Evolutionary conservation across 1,140 invertebrate genomes (phyloP).

Genomic region (Euura saliciscinereae): DNA sequence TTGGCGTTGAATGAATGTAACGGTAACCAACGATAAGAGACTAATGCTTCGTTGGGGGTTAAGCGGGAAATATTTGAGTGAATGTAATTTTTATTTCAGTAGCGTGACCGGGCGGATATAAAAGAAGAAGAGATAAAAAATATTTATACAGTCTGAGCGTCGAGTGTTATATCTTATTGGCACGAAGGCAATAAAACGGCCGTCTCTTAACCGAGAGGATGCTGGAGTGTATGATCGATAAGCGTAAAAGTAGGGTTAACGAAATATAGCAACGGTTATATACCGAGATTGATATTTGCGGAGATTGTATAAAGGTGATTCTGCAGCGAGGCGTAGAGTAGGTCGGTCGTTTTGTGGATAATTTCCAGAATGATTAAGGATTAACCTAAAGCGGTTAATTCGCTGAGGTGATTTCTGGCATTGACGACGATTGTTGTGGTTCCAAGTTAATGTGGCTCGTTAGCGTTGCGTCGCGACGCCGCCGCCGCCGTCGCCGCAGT

Average conservation of each 20-base stretch:
- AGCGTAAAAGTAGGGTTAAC: neutral
- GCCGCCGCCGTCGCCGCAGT: neutral
- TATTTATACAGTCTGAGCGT: slow-evolving; percentile 7
- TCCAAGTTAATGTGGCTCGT: neutral
- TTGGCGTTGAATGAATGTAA: neutral
- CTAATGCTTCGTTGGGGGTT: neutral
- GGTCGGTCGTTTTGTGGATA: neutral
- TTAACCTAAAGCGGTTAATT: neutral
- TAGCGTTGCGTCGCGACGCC: neutral
- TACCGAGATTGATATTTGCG: neutral
- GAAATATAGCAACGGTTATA: neutral
- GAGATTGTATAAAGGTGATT: too few species aligned
- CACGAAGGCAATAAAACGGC: neutral
- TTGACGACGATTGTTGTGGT: slow-evolving; percentile 3
- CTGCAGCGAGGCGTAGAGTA: too few species aligned
- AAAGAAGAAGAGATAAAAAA: slow-evolving; percentile 1
- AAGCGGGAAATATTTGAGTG: neutral
- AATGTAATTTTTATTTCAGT: neutral
- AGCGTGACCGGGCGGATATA: neutral
- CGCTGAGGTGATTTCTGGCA: neutral
- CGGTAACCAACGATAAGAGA: neutral
- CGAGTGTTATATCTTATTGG: slow-evolving; percentile 5
- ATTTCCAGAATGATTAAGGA: neutral
- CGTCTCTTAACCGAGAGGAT: neutral
- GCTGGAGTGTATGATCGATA: neutral